These are phyloP conservation scores for Piprites chloris DNA, from an alignment of 2,113 vertebrate genomes.

Conservation along the genomic window DNA sequence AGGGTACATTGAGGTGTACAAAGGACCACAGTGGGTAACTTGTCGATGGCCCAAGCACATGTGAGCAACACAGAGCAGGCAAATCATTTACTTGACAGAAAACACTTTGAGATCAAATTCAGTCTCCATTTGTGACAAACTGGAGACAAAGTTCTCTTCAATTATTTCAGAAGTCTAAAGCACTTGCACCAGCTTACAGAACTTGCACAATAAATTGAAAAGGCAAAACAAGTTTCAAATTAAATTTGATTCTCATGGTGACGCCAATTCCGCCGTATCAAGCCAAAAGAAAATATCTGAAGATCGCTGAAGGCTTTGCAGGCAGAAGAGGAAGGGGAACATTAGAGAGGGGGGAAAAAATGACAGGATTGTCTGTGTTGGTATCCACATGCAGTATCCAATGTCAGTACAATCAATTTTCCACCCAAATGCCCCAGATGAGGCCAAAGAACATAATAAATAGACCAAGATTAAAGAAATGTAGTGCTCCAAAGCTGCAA, in stretches of 20 bases:
- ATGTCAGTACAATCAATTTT: neutral
- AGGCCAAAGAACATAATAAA: neutral
- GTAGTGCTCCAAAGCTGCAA: neutral
- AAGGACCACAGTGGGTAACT: constrained; percentile 5
- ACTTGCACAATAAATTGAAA: neutral
- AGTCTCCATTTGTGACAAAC: neutral
- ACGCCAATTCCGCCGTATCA: neutral
- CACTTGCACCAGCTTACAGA: neutral
- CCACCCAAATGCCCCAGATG: neutral
- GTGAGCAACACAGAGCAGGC: neutral
- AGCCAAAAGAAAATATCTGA: neutral
- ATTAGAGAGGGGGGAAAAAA: neutral
- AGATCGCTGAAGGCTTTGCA: neutral
- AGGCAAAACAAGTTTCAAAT: neutral
- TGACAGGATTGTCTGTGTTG: neutral
- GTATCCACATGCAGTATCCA: neutral
- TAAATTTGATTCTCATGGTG: neutral
- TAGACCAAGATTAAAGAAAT: neutral
- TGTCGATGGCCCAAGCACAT: neutral
- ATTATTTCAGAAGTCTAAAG: constrained; percentile 15
- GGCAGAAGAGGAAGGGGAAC: neutral
- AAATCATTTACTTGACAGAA: constrained; percentile 41
- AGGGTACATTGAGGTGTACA: neutral
- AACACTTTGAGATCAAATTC: constrained; percentile 27
- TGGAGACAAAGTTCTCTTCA: neutral